These are phyloP conservation scores for Ophioninae sp. DNA, from an alignment of 2,888 invertebrate genomes.

Conservation along the genomic window DNA sequence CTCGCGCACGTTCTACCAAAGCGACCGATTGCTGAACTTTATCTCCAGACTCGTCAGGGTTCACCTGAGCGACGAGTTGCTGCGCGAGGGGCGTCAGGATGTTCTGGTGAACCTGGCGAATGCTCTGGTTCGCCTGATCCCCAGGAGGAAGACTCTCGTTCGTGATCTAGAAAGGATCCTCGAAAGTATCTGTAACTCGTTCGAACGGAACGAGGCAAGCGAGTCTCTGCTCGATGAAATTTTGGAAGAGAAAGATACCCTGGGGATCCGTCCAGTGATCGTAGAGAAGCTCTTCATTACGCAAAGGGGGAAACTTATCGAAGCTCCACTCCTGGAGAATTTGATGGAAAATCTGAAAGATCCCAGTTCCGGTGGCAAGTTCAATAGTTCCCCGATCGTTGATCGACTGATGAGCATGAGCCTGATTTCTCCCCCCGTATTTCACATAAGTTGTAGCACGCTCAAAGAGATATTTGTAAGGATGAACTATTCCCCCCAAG, in stretches of 20 bases:
- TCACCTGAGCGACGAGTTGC: constrained; percentile 67
- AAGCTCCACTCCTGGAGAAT: constrained; percentile 69
- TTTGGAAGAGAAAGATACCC: constrained; percentile 59
- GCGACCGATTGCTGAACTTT: constrained; percentile 65
- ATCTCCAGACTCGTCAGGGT: constrained; percentile 67
- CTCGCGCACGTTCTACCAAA: constrained; percentile 64
- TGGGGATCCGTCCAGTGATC: constrained; percentile 59
- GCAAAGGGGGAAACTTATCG: constrained; percentile 70
- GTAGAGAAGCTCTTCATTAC: constrained; percentile 70
- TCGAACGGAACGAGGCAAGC: constrained; percentile 64
- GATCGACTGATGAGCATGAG: constrained; percentile 65
- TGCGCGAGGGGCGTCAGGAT: constrained; percentile 62
- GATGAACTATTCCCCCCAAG: constrained; percentile 65
- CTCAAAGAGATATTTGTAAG: constrained; percentile 70
- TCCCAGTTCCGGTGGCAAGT: neutral
- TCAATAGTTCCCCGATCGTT: constrained; percentile 26
- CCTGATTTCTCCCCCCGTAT: constrained; percentile 68
- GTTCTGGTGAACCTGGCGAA: constrained; percentile 67
- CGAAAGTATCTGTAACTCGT: constrained; percentile 65
- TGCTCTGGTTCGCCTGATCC: constrained; percentile 64
- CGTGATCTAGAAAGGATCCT: constrained; percentile 66
- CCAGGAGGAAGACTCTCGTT: constrained; percentile 61
- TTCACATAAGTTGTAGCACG: constrained; percentile 67
- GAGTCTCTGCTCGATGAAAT: constrained; percentile 65
- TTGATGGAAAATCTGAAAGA: constrained; percentile 59